Conservation (phyloP, 2,113 vertebrate genomes). For the Brachypteracias leptosomus region DNA sequence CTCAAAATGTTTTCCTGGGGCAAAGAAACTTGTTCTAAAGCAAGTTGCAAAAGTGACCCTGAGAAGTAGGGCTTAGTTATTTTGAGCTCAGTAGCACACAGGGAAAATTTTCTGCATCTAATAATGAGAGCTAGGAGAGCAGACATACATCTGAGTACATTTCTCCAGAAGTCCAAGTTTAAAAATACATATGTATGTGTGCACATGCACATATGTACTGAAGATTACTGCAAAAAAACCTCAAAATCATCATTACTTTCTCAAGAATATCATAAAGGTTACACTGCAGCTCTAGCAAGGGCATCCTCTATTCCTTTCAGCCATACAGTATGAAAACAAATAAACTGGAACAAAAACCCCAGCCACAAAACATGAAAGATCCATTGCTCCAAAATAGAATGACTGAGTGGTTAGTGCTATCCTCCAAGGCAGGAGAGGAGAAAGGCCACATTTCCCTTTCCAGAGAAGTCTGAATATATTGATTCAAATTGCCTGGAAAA, state of each 20-base stretch:
- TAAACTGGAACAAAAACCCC: neutral
- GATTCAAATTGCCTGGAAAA: neutral
- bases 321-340: neutral
- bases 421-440: neutral
- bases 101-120: neutral
- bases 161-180: neutral
- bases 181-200: rapidly evolving
- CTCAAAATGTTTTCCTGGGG: neutral
- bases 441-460: neutral
- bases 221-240: neutral
- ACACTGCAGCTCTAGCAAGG: neutral
- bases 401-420: neutral
- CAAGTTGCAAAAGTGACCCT: neutral
- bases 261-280: neutral
- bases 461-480: neutral
- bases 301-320: neutral
- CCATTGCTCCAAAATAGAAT: neutral
- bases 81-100: neutral
- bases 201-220: neutral
- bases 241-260: neutral
- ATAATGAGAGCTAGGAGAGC: neutral
- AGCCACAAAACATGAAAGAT: neutral
- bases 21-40: neutral
- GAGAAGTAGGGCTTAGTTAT: neutral
- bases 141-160: neutral